These are phyloP conservation scores for Morone chrysops DNA, from an alignment of 2,113 vertebrate species.

Conservation along the genomic window DNA sequence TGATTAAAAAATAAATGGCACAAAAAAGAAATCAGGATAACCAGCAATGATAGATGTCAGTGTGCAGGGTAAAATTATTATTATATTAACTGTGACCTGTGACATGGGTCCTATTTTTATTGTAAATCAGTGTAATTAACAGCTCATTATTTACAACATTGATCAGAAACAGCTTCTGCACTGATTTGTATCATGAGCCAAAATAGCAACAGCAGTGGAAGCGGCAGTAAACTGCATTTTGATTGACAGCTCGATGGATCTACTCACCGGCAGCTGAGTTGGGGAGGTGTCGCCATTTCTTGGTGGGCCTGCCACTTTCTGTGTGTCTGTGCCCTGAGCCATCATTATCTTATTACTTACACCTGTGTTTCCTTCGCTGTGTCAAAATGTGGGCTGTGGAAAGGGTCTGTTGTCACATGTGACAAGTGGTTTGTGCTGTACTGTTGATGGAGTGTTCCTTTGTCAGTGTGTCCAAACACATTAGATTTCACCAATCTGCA, in stretches of 20 bases:
- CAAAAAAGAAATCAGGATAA: background rate
- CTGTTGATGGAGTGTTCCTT: background rate
- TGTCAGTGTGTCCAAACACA: background rate
- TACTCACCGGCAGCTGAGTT: background rate
- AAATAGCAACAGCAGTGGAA: background rate
- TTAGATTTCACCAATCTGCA: background rate
- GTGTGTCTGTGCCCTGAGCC: conserved; percentile 26
- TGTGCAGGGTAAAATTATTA: background rate
- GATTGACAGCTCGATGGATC: conserved; percentile 15
- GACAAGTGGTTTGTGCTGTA: background rate
- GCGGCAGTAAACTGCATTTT: conserved; percentile 14
- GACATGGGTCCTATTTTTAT: background rate
- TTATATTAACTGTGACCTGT: background rate
- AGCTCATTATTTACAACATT: background rate
- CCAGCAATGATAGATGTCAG: background rate
- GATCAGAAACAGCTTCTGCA: background rate
- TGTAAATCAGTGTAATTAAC: background rate
- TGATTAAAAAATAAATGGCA: background rate
- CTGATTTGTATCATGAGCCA: background rate
- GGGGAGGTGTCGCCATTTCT: background rate
- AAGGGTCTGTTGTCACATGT: background rate
- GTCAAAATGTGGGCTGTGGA: background rate
- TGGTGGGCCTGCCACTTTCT: background rate
- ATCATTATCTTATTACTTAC: conserved; percentile 11
- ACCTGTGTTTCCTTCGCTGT: background rate